These are phyloP conservation scores for Tapirus indicus DNA, from an alignment of 2,797 vertebrate species.

Conservation along the genomic window DNA sequence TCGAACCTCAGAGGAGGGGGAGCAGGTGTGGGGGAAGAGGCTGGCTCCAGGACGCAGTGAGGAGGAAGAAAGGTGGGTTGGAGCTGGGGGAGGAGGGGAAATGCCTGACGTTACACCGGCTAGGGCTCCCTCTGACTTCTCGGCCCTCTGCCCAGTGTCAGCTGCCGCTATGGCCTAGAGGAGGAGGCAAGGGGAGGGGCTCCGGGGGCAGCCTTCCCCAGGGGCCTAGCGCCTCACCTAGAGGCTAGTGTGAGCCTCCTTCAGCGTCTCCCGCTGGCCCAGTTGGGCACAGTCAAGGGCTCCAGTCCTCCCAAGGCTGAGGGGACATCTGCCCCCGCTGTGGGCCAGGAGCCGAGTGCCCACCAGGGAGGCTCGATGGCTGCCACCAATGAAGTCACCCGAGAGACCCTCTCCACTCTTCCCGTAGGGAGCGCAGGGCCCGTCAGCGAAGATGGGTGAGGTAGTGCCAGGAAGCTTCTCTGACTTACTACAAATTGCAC, in stretches of 20 bases:
- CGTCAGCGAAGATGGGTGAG: conserved; percentile 75
- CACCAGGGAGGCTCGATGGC: background rate
- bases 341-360: background rate
- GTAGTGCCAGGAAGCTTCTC: conserved; percentile 78
- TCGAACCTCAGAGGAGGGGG: no score
- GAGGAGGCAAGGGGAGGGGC: background rate
- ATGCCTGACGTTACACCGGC: background rate
- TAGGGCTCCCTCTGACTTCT: background rate
- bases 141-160: background rate
- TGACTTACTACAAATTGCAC: conserved; percentile 83
- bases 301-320: background rate
- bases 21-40: background rate
- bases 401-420: conserved; percentile 59
- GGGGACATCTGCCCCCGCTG: background rate
- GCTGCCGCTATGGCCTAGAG: background rate
- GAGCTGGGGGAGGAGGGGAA: background rate
- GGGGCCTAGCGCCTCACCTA: background rate
- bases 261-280: rapidly evolving
- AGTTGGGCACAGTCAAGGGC: background rate
- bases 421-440: conserved; percentile 56
- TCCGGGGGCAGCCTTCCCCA: background rate
- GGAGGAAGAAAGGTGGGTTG: background rate
- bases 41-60: background rate
- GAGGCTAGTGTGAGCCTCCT: background rate
- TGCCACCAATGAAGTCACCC: conserved; percentile 47